Evolutionary conservation across 2,797 vertebrate species (phyloP), one percentile per base, ranked within the genome.

Genomic region (Chloroceryle amazona): DNA sequence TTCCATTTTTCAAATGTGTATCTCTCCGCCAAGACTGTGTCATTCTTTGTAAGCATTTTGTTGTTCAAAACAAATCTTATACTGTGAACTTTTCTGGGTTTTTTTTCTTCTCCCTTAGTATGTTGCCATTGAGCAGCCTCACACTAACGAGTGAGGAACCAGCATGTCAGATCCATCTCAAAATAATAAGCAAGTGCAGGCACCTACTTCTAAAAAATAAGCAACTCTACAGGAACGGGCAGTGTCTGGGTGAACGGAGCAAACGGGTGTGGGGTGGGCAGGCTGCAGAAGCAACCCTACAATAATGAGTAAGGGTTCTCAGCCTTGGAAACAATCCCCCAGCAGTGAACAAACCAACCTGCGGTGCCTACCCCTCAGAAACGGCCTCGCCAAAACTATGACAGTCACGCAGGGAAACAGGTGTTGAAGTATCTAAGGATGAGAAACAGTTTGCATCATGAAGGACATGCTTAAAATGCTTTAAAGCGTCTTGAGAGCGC

Each of bases 31-130:
- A 96, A 96, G 83, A 87, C 70, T 14, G 49, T 92, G 88, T 92
- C 86, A 89, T 78, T 95, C 83, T 96, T 90, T 72, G 86, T 61
- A 95, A 96, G 91, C 74, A 57, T 89, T 96, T 87, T 87, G 95
- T 94, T 96, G 92, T 93, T 93, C 81, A 93, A 93, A 97, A 89
- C 93, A 93, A 85, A 93, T 61, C 91, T 90, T 95, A 92, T 58
- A 67, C 49, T 54, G 41, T 10, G 1, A 89, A 85, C 33, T 54
- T 29, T 19, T 31, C 10, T 29, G 29, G 7, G 52, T 61, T 46
- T 41, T 52, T 76, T 39, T 57, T 57, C 72, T 85, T 44, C 14
- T 87, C 66, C 31, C 37, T 54, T 63, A 51, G 21, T n/a, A 58
- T 37, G 74, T 74, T 85, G 78, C 86, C 67, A 47, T 76, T 89